A percentile compares a stretch with the other conserved stretches of the same genome.
Conservation (phyloP, 2,888 invertebrate species). For the Julus scanicus region DNA sequence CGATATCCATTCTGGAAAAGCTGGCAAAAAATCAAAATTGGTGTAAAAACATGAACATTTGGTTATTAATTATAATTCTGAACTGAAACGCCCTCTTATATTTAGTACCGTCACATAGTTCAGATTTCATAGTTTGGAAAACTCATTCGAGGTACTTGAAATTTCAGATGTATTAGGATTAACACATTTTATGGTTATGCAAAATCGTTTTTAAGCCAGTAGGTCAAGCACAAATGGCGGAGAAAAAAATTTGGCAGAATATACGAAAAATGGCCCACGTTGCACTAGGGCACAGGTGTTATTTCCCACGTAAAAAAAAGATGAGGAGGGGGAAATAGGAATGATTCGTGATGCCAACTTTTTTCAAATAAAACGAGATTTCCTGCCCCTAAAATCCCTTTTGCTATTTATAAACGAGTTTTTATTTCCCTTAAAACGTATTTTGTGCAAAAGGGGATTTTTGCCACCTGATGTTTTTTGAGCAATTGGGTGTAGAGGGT, state of each 20-base stretch:
- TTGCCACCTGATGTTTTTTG: no score
- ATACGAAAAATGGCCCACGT: background rate
- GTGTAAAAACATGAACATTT: no score
- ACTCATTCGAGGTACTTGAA: background rate
- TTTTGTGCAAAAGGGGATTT: background rate
- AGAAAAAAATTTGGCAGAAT: background rate
- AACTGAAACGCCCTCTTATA: no score
- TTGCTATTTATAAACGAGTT: background rate
- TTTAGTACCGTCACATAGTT: no score
- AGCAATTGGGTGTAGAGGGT: background rate
- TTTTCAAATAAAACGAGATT: conserved; percentile 10
- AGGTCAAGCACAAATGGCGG: background rate
- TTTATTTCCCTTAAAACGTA: background rate
- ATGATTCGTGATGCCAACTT: conserved; percentile 14
- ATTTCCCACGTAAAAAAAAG: conserved; percentile 24
- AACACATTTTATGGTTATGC: background rate
- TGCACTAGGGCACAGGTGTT: background rate
- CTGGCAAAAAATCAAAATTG: no score
- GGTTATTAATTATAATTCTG: no score
- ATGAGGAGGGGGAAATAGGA: background rate
- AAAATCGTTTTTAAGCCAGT: background rate
- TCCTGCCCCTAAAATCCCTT: conserved; percentile 31
- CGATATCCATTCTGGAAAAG: no score
- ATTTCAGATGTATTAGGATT: background rate
- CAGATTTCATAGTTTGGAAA: background rate